Evolutionary conservation across 1,140 invertebrate genomes (phyloP), one percentile per base, ranked within the genome.

Genomic region (Sinella curviseta): DNA sequence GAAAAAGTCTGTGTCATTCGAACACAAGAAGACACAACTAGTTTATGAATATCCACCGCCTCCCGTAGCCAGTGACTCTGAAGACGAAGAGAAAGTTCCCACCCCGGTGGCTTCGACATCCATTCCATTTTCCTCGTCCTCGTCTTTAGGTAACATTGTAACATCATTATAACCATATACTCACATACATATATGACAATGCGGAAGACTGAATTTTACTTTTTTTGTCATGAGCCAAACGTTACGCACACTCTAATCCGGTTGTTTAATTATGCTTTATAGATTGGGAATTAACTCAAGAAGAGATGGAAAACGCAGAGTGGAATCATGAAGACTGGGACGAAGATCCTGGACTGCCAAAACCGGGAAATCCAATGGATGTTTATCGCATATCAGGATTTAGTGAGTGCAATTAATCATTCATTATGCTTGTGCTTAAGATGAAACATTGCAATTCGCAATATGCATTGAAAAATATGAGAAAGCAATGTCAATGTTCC

Each of bases 21-120:
- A 84, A 36, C 78, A 74, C 60, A 84, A 77, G 70, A 84, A 80
- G 77, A 30, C 26, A 14, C 78, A 81, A 65, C 65, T 74, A 17
- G 80, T 84, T 30, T 84, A 82, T 48, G 78, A 85, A 83, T 84
- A 87, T 85, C 82, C 81, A 85, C 76, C 86, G 75, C 84, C 85
- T 60, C 83, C 83, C 65, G 77, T 82, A 57, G 30, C 8, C 82
- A 81, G 30, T 84, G 84, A 82, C 84, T 78, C 78, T 75, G 81
- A 82, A 55, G 78, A 83, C 31, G 79, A 86, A 57, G 81, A 84
- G 20, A 48, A 86, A 31, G 80, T 81, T 30, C 80, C 77, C 1
- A 76, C 33, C 80, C 78, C 2, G 83, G 26, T 77, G 31, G 8
- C n/a, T 26, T 39, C 55, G 20, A 1, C 55, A 17, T 34, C 55